Percentiles rank a stretch among this genome's conserved stretches.
Evolutionary conservation across 2,888 invertebrate genomes (phyloP).

Genomic region (Tetheella fluctuosa): DNA sequence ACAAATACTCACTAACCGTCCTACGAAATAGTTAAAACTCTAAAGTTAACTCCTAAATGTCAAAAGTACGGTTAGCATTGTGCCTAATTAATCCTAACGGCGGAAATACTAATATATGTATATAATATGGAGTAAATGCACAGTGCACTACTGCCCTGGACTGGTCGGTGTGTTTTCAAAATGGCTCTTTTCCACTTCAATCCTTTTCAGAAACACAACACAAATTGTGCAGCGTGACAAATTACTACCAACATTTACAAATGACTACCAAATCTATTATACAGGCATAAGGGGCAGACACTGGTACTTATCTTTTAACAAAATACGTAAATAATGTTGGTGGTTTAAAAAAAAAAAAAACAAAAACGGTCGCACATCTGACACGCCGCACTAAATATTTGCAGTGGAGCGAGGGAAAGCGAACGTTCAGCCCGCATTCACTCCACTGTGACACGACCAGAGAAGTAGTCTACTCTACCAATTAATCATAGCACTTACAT

Average conservation of each 20-base stretch:
- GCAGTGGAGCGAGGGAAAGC: conserved; percentile 63
- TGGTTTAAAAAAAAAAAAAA: conserved; percentile 33
- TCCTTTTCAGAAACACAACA: conserved; percentile 95
- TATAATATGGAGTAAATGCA: conserved; percentile 67
- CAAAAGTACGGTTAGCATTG: conserved; percentile 65
- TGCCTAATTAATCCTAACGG: conserved; percentile 64
- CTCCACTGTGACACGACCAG: conserved; percentile 73
- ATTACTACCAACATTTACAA: conserved; percentile 33
- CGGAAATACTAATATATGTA: conserved; percentile 55
- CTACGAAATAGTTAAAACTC: conserved; percentile 64
- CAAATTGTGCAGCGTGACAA: conserved; percentile 85
- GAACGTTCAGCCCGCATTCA: conserved; percentile 43
- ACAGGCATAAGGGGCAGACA: conserved; percentile 42
- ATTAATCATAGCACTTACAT: conserved; percentile 67
- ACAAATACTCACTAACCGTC: conserved; percentile 72
- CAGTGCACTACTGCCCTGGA: conserved; percentile 74
- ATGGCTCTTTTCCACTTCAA: conserved; percentile 93
- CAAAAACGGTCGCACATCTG: conserved; percentile 34
- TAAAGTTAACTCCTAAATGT: conserved; percentile 62
- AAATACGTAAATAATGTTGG: conserved; percentile 30
- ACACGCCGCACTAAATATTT: conserved; percentile 61
- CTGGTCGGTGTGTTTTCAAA: conserved; percentile 93
- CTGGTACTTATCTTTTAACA: conserved; percentile 39
- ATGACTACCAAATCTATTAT: conserved; percentile 35
- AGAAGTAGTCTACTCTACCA: conserved; percentile 73